phyloP scores from a whole-genome alignment of 2,113 vertebrate genomes.

The Azemiops feae region DNA sequence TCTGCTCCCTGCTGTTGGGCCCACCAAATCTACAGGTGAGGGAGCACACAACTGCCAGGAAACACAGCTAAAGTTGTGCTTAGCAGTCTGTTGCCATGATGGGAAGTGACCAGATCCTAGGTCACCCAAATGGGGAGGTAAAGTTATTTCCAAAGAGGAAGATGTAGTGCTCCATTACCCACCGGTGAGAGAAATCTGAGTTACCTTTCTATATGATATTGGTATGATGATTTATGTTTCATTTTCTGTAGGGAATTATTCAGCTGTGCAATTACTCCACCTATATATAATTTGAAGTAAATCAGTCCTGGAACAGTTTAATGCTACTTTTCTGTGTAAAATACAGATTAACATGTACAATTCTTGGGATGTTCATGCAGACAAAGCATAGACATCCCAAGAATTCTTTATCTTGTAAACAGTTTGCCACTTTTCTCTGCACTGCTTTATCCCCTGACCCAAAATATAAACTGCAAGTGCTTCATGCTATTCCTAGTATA shows the following conservation, averaged over 20 bases:
- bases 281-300: background rate
- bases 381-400: background rate
- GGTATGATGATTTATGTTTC: background rate
- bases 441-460: background rate
- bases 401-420: background rate
- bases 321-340: background rate
- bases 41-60: background rate
- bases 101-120: background rate
- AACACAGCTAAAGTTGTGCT: background rate
- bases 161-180: too few relatives aligned
- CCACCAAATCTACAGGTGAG: constrained; percentile 16
- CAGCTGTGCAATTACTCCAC: background rate
- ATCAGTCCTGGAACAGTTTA: background rate
- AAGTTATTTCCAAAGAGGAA: background rate
- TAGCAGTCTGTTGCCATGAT: background rate
- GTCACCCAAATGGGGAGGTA: background rate
- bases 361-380: background rate
- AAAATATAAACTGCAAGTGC: background rate
- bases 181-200: background rate
- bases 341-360: background rate
- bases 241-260: background rate
- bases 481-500: background rate
- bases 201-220: background rate
- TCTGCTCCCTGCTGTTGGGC: constrained; percentile 39
- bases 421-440: background rate